Evolutionary conservation across 2,797 vertebrate species (phyloP).

Genomic region (Microctenopoma lineatum): DNA sequence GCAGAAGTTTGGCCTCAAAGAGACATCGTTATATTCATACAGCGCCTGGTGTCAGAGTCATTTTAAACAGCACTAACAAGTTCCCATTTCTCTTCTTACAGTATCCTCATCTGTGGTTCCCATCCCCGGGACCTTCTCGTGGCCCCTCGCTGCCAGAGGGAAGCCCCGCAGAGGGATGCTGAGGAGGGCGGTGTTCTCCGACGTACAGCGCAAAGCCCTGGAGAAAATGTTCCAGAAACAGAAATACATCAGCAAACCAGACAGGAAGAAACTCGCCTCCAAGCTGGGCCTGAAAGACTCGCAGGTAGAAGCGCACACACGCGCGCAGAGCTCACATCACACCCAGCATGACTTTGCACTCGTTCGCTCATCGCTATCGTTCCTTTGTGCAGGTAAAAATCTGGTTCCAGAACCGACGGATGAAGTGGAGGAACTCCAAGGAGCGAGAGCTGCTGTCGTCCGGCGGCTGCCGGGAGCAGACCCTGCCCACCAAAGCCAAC

Average conservation of each 20-base stretch:
- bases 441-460: conserved; percentile 95
- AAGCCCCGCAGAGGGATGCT: conserved; percentile 97
- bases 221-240: conserved; percentile 99
- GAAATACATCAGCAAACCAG: conserved; percentile 99
- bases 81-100: conserved; percentile 44
- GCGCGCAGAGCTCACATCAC: too few species aligned
- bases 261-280: conserved; percentile 93
- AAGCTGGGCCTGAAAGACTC: conserved; percentile 97
- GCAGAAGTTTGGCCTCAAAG: conserved; percentile 17
- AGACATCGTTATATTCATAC: conserved; percentile 20
- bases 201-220: conserved; percentile 95
- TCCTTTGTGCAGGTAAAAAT: conserved; percentile 90
- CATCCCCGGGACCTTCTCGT: conserved; percentile 96
- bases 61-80: not conserved
- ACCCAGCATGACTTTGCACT: fast-evolving
- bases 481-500: conserved; percentile 95
- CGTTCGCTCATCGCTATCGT: not conserved
- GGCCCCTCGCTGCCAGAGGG: conserved; percentile 92
- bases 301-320: conserved; percentile 81
- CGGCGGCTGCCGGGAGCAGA: conserved; percentile 95
- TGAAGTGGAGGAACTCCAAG: conserved; percentile 99
- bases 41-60: not conserved
- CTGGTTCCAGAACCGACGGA: conserved; percentile 97
- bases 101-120: conserved; percentile 91
- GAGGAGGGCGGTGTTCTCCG: conserved; percentile 94